phyloP scores from a whole-genome alignment of 2,113 vertebrate genomes.

The Thomomys bottae region DNA sequence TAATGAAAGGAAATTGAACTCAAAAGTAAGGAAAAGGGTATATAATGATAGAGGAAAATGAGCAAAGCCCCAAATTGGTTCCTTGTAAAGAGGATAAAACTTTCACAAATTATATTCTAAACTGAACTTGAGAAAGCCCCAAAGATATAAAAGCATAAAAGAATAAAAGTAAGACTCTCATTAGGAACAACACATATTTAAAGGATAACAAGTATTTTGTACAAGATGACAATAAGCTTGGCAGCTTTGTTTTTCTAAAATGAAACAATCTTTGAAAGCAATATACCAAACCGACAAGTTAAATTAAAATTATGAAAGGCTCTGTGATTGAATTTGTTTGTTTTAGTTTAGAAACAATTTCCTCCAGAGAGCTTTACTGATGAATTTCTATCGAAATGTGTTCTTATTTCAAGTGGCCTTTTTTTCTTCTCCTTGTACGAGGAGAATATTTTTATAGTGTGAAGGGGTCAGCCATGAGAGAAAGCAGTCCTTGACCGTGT shows the following conservation, averaged over 20 bases:
- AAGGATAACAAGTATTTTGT: not conserved
- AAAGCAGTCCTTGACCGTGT: not conserved
- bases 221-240: not conserved
- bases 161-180: not conserved
- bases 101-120: not conserved
- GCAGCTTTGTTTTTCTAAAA: slow-evolving; percentile 22
- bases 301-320: not conserved
- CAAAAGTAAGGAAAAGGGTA: not conserved
- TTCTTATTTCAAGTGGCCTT: not conserved
- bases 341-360: not conserved
- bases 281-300: not conserved
- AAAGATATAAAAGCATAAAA: not conserved
- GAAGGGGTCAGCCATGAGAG: not conserved
- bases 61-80: not conserved
- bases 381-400: not conserved
- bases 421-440: not conserved
- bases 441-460: not conserved
- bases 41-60: not conserved
- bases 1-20: not conserved
- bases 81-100: not conserved
- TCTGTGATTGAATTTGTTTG: not conserved
- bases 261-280: not conserved
- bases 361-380: not conserved
- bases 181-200: not conserved
- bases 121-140: not conserved